Evolutionary conservation across 2,888 invertebrate species (phyloP).

Genomic region (Trypoxylon attenuatum): DNA sequence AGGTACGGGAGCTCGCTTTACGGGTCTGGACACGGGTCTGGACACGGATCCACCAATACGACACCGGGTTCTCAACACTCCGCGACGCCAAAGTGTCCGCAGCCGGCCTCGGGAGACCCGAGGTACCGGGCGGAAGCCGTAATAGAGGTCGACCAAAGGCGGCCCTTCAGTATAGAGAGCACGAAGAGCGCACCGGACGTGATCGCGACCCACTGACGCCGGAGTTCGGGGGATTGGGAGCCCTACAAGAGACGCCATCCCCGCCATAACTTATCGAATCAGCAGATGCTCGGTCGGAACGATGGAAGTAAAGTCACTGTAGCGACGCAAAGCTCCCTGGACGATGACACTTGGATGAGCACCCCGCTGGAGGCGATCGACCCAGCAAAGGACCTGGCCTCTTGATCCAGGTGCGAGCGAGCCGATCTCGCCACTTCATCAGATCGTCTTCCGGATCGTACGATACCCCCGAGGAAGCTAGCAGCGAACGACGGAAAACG

Average conservation of each 20-base stretch:
- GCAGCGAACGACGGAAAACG: not conserved
- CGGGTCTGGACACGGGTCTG: conserved; percentile 59
- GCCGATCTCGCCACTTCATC: not conserved
- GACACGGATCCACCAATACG: conserved; percentile 54
- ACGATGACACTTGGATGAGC: conserved; percentile 62
- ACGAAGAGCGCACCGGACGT: conserved; percentile 94
- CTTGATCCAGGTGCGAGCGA: conserved; percentile 65
- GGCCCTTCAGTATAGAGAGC: conserved; percentile 87
- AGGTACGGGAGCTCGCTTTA: conserved; percentile 66
- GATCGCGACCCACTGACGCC: conserved; percentile 88
- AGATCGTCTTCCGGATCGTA: not conserved
- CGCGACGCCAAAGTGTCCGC: conserved; percentile 47
- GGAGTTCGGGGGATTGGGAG: conserved; percentile 77
- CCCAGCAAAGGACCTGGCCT: too few relatives aligned
- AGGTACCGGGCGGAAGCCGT: conserved; percentile 79
- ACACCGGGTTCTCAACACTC: conserved; percentile 57
- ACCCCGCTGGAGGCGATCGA: conserved; percentile 57
- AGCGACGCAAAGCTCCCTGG: conserved; percentile 68
- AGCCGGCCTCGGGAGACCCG: conserved; percentile 54
- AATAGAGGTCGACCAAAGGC: conserved; percentile 78
- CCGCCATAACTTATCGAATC: conserved; percentile 67
- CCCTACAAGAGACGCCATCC: conserved; percentile 78
- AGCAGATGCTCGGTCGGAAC: conserved; percentile 7
- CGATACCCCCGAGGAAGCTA: too few relatives aligned
- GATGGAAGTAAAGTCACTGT: conserved; percentile 56